Base-by-base conservation (phyloP, 2,888 invertebrate species). In the Schizaphis graminum region DNA sequence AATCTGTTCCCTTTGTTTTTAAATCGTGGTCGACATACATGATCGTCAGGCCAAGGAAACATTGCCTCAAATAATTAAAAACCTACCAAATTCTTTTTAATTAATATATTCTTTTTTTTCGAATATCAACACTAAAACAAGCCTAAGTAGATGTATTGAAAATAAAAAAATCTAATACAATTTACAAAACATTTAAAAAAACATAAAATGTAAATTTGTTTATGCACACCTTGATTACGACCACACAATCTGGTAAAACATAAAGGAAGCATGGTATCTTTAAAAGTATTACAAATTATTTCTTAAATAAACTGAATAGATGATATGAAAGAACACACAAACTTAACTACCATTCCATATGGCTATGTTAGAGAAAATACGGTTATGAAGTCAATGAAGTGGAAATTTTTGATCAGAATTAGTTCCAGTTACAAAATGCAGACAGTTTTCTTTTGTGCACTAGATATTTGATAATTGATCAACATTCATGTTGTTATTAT, bases 401-500 rank as follows among this genome's bases (percentile, higher is more conserved):
- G 91, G 94, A 94, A 94, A 90, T 84, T 67, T 26, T 53, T 91
- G 44, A 86, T 61, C 41, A 85, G 35, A 91, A 94, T 94, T 94
- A 94, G 94, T 94, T 94, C 91, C 94, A 91, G 94, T 94, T 94
- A 84, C 94, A 94, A 94, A 94, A 94, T 86, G n/a, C 26, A 44
- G 77, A 56, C n/a, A 86, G 67, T 86, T 90, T 94, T 94, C 94
- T 94, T 67, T 90, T 90, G 56, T 94, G 49, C 8, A 87, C 90
- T 86, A 90, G 28, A 87, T 90, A 13, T 86, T 35, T 85, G 3
- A 53, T 67, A 61, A 89, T 93, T 85, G 21, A 77, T 77, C 28
- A 89, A 94, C 21, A 94, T 61, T 89, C 28, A 0, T 89, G 24
- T 44, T 89, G 41, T 53, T 41, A 41, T 41, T 44, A 24, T 90